A percentile compares a stretch with the other conserved stretches of the same genome.
These are phyloP conservation scores for Liasis olivaceus DNA, from an alignment of 2,797 vertebrate species.

Conservation along the genomic window DNA sequence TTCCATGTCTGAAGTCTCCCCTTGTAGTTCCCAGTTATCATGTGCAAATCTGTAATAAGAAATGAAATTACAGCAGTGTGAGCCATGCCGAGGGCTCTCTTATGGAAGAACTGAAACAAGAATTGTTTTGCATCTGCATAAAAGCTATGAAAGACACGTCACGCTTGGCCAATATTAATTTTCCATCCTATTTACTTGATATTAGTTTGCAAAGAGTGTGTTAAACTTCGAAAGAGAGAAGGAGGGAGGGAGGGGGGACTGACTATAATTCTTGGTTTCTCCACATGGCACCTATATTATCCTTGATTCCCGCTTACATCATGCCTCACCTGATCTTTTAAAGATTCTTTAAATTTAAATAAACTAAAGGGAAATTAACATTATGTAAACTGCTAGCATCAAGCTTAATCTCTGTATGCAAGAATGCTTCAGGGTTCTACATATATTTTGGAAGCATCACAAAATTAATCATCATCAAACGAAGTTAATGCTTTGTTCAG, in stretches of 20 bases:
- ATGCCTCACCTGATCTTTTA: too few species aligned
- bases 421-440: too few species aligned
- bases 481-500: not conserved
- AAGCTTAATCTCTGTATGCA: too few species aligned
- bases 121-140: conserved; percentile 70
- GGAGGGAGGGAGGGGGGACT: too few species aligned
- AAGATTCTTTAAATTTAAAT: too few species aligned
- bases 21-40: conserved; percentile 46
- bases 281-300: not conserved
- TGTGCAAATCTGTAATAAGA: conserved; percentile 64
- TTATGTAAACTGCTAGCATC: too few species aligned
- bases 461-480: not conserved
- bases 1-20: conserved; percentile 49
- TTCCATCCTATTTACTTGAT: not conserved
- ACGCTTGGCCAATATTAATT: not conserved
- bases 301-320: too few species aligned
- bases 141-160: conserved; percentile 61
- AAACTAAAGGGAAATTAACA: too few species aligned
- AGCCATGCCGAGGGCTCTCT: conserved; percentile 47
- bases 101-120: conserved; percentile 66
- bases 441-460: not conserved
- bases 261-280: not conserved
- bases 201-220: not conserved
- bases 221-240: not conserved
- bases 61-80: conserved; percentile 58